Evolutionary conservation across 2,113 vertebrate species (phyloP).

Genomic region (Oreotrochilus melanogaster): DNA sequence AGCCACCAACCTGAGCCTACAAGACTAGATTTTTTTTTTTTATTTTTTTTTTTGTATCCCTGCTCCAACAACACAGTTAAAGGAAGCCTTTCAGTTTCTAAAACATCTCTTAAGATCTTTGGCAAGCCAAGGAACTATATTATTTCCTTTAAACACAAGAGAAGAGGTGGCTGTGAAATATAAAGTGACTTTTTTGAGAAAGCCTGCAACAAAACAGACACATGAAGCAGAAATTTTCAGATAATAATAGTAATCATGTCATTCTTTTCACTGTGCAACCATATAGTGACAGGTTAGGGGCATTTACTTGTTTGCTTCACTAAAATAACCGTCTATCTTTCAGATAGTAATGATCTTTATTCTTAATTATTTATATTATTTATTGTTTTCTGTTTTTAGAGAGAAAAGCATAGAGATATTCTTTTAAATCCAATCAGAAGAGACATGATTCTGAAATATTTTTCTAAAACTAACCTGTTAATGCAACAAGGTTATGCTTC

Average conservation of each 20-base stretch:
- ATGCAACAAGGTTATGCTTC: background rate
- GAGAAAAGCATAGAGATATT: background rate
- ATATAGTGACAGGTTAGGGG: background rate
- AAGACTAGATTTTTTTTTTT: background rate
- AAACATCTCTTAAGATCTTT: background rate
- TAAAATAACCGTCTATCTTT: background rate
- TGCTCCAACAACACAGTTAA: background rate
- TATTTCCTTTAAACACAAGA: slow-evolving; percentile 1
- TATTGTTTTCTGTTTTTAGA: background rate
- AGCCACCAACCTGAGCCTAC: background rate
- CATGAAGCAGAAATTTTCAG: background rate
- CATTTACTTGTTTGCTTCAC: background rate
- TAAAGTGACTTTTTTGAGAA: background rate
- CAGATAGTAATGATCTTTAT: background rate
- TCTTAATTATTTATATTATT: background rate
- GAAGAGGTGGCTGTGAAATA: background rate
- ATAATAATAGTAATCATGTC: background rate
- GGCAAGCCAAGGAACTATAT: background rate
- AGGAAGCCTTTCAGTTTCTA: background rate
- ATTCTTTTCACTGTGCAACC: background rate
- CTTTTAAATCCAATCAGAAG: background rate
- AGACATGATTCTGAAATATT: background rate
- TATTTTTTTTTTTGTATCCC: background rate
- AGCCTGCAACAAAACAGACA: background rate
- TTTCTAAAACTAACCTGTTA: background rate